Evolutionary conservation across 2,113 vertebrate species (phyloP), one percentile per base, ranked within the genome.

Genomic region (Gopherus flavomarginatus): DNA sequence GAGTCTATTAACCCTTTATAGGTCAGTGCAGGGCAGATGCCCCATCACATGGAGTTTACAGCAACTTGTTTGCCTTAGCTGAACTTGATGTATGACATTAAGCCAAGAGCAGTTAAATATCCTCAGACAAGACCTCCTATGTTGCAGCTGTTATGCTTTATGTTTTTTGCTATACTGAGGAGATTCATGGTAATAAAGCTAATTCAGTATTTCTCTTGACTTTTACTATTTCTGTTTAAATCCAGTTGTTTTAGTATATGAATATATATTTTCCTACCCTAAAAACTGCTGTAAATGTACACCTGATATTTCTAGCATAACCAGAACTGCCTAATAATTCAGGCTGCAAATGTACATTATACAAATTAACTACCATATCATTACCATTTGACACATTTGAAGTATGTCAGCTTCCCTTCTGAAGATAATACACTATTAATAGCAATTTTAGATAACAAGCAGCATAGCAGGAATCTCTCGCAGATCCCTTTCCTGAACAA

Each of bases 361-460:
- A 29, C 81, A 78, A 44, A 93, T 62, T 78, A 93, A 82, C 69
- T 49, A 86, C 65, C 12, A 2, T 38, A 90, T 80, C 84, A 87
- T 90, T 94, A 96, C 42, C 49, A 56, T 88, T 62, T 93, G 90
- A 91, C 86, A 90, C 54, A 91, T 96, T 77, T 84, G 88, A 75
- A 94, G 79, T 47, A 95, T 92, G 62, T 53, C 94, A 93, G n/a
- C 65, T 94, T 95, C 62, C 38, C n/a, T 90, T 89, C 90, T 87
- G 86, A 94, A 96, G 93, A 96, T 78, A 97, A 90, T 92, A 65
- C 35, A 35, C 86, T 90, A 59, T 96, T 93, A 93, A 89, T 88
- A 94, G 82, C 7, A 65, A 87, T 92, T 97, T 95, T 80, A 95
- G 52, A 50, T 85, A 95, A 93, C 47, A 24, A 89, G 57, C 77